These are phyloP conservation scores for Rousettus madagascariensis DNA, from an alignment of 2,797 vertebrate genomes.

Conservation along the genomic window DNA sequence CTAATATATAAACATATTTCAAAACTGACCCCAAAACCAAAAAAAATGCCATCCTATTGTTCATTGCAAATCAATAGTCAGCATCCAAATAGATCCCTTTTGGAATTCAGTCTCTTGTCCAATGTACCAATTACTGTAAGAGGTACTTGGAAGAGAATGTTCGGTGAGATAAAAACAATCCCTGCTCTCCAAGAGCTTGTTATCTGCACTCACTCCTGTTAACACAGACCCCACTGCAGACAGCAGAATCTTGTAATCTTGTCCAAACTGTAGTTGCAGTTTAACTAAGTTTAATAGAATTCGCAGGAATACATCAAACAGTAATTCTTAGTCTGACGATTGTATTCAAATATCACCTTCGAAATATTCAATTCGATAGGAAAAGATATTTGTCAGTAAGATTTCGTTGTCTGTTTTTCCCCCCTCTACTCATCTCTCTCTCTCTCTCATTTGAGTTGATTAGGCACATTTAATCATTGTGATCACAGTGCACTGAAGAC, in stretches of 20 bases:
- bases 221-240: background rate
- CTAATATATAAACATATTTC: background rate
- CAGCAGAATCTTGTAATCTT: background rate
- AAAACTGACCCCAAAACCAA: background rate
- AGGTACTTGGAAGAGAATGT: background rate
- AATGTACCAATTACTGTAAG: background rate
- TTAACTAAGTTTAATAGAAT: background rate
- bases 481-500: background rate
- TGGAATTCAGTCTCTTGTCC: background rate
- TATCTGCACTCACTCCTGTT: background rate
- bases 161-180: background rate
- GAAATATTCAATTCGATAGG: constrained; percentile 1
- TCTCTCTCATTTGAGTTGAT: background rate
- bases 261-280: background rate
- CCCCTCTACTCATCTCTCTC: background rate
- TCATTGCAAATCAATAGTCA: background rate
- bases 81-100: background rate
- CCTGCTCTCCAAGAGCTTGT: background rate
- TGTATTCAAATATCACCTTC: constrained; percentile 7
- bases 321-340: background rate
- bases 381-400: constrained; percentile 6
- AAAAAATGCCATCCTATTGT: background rate
- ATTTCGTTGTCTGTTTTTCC: background rate
- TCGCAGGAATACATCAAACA: background rate
- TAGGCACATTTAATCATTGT: constrained; percentile 20